A percentile compares a stretch with the other conserved stretches of the same genome.
Conservation (phyloP, 2,113 vertebrate genomes). For the Anarrhichthys ocellatus region DNA sequence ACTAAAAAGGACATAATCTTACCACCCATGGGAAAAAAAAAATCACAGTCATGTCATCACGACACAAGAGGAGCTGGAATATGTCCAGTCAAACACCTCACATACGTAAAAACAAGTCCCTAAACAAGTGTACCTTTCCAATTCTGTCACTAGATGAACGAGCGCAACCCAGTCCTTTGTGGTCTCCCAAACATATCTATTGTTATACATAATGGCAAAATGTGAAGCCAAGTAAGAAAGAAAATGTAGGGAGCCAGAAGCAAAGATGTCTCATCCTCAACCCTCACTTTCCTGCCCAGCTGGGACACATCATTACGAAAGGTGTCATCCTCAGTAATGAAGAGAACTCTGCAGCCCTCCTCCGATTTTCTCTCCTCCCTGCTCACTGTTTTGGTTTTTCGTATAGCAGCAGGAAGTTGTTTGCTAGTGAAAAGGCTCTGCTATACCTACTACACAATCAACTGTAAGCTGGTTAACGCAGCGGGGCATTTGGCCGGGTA, state of each 20-base stretch:
- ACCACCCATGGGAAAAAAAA: background rate
- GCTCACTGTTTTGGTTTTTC: background rate
- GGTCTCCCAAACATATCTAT: slow-evolving; percentile 39
- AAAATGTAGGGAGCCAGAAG: slow-evolving; percentile 58
- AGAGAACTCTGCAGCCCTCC: background rate
- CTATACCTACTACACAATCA: background rate
- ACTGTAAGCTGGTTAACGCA: slow-evolving; percentile 4
- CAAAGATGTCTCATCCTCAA: slow-evolving; percentile 40
- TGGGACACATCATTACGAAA: slow-evolving; percentile 57
- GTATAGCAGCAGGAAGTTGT: background rate
- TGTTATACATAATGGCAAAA: slow-evolving; percentile 18
- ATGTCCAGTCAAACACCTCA: slow-evolving; percentile 29
- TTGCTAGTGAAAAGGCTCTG: background rate
- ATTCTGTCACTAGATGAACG: slow-evolving; percentile 24
- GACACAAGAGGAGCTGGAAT: slow-evolving; percentile 12
- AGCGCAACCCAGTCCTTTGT: slow-evolving; percentile 20
- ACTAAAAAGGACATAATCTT: slow-evolving; percentile 41
- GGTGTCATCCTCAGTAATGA: background rate
- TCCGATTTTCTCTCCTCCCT: background rate
- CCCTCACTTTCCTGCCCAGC: slow-evolving; percentile 58
- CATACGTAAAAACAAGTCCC: slow-evolving; percentile 34
- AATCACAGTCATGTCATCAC: background rate
- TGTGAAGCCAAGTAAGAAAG: slow-evolving; percentile 46
- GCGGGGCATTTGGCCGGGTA: slow-evolving; percentile 17
- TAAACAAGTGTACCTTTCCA: slow-evolving; percentile 39